Evolutionary conservation across 2,888 invertebrate species (phyloP), one percentile per base, ranked within the genome.

Genomic region (Spodoptera littoralis): DNA sequence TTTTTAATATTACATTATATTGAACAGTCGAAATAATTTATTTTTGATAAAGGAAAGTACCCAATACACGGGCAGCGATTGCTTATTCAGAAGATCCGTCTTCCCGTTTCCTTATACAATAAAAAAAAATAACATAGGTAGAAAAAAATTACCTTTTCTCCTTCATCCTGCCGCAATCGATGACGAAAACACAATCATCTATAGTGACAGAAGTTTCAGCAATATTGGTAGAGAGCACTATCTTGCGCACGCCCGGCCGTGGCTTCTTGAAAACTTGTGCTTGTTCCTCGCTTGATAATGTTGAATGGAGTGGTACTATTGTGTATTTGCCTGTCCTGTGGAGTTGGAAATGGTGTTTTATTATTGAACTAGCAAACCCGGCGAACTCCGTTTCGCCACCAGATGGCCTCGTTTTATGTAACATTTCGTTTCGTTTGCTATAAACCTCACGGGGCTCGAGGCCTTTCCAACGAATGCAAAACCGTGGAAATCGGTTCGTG

Each of bases 171-270:
- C 99, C 99, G 58, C 97, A 96, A 88, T 99, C 99, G 48, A 99
- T 96, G 1, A 99, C 99, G 86, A 97, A 99, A 0, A 98, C 98
- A 78, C 99, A 98, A 91, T 99, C 99, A 83, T 99, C 98, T 69
- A 99, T 98, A 6, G 99, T 99, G 8, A 99, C 96, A 0, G 98
- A 98, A 0, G 99, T 99, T 93, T 99, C 99, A 0, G 99, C 99
- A 68, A 99, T 97, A 85, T 99, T 99, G 0, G 99, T 99, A 3
- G 96, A 96, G 0, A 99, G 92, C 0, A 98, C 97, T 65, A 99
- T 98, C 95, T 99, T 99, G 43, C 99, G 95, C 22, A 96, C 96
- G 0, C 97, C 97, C 0, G 93, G 87, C 42, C 96, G 96, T 0
- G 97, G 96, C 76, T 96, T 97, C 80, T 96, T 96, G 84, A 95